Conservation (phyloP, 2,113 vertebrate species). For the Thinocorus orbignyianus region DNA sequence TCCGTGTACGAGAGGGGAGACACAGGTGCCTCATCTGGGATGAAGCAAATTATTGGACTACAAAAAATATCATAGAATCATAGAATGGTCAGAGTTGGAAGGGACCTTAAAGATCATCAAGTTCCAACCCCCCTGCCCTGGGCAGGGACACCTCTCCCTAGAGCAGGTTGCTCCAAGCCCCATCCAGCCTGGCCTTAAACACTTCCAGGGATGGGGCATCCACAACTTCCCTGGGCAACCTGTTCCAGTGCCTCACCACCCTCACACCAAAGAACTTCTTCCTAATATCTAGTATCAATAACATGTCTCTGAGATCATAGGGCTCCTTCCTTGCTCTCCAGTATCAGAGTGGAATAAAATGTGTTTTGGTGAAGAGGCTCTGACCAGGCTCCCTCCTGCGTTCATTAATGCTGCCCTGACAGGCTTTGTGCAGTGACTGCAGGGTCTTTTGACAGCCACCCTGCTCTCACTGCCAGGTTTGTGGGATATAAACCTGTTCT, state of each 20-base stretch:
- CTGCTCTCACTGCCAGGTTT: neutral
- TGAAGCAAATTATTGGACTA: neutral
- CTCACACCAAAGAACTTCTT: too few species aligned
- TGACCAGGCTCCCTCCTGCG: neutral
- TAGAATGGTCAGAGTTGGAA: too few species aligned
- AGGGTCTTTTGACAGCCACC: neutral
- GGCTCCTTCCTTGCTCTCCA: neutral
- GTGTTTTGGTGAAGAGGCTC: neutral
- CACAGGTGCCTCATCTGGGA: neutral
- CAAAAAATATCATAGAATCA: too few species aligned
- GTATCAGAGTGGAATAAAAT: neutral
- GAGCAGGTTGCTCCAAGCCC: too few species aligned
- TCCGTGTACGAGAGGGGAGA: neutral
- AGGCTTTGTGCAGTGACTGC: neutral
- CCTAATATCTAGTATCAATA: too few species aligned
- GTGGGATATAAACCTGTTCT: fast-evolving
- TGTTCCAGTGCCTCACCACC: too few species aligned
- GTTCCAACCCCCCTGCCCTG: too few species aligned
- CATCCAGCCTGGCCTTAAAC: too few species aligned
- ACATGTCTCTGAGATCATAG: neutral
- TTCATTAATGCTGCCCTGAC: neutral
- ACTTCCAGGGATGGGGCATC: too few species aligned
- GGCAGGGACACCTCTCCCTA: too few species aligned
- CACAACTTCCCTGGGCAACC: too few species aligned
- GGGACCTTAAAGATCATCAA: too few species aligned